Conservation (phyloP, 2,888 invertebrate species). For the Spilosoma lubricipeda region DNA sequence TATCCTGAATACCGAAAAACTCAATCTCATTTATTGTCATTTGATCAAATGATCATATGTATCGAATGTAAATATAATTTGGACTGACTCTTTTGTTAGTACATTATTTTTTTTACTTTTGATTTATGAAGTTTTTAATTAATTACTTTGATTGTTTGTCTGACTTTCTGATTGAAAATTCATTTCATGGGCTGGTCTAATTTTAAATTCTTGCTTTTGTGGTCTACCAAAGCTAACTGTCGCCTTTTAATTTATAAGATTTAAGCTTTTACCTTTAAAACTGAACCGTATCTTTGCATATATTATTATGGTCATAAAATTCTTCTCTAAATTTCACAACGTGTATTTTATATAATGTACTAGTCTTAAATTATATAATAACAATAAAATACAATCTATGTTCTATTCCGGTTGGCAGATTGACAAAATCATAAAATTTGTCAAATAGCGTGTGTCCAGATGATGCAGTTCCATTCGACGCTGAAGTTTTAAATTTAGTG, state of each 20-base stretch:
- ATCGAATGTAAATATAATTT: conserved; percentile 6
- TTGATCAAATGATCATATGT: conserved; percentile 3
- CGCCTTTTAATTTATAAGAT: not conserved
- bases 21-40: conserved; percentile 15
- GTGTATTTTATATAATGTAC: not conserved
- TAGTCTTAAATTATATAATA: not conserved
- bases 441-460: conserved; percentile 42
- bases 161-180: not conserved
- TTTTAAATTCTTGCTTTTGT: not conserved
- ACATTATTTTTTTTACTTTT: not conserved
- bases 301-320: too few relatives aligned
- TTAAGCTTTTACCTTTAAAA: too few relatives aligned
- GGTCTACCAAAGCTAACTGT: too few relatives aligned
- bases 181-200: not conserved
- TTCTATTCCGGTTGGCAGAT: conserved; percentile 49
- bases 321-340: not conserved
- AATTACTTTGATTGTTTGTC: not conserved
- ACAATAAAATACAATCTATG: conserved; percentile 33
- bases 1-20: conserved; percentile 19
- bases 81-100: conserved; percentile 4
- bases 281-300: too few relatives aligned
- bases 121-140: not conserved
- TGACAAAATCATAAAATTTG: conserved; percentile 46
- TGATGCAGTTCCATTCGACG: conserved; percentile 44
- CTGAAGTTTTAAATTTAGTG: conserved; percentile 40